phyloP scores from a whole-genome alignment of 1,140 invertebrate genomes.

The Probaryconus sp. region DNA sequence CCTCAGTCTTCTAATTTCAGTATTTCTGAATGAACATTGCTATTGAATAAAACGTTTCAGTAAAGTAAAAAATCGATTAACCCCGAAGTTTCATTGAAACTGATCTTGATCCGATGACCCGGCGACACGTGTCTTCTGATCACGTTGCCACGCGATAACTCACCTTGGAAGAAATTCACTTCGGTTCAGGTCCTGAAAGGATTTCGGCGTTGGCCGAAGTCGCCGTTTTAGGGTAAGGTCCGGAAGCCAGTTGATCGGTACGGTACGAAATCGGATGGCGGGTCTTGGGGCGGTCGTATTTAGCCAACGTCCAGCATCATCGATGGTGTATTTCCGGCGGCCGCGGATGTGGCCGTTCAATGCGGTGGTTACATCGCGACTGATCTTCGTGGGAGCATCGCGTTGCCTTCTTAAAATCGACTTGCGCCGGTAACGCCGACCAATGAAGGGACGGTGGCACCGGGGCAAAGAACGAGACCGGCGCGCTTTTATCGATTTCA shows the following conservation, averaged over 20 bases:
- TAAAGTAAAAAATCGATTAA: too few species aligned
- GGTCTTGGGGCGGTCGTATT: conserved; percentile 26
- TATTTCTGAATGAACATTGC: too few species aligned
- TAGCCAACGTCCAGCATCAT: conserved; percentile 70
- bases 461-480: conserved; percentile 46
- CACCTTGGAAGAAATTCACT: too few species aligned
- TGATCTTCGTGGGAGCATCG: conserved; percentile 67
- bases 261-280: conserved; percentile 1
- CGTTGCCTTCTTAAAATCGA: conserved; percentile 67
- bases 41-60: too few species aligned
- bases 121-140: too few species aligned
- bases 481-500: conserved; percentile 74
- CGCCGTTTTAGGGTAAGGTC: neutral
- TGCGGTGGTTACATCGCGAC: conserved; percentile 77
- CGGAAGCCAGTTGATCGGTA: neutral
- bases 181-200: too few species aligned
- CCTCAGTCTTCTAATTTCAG: too few species aligned
- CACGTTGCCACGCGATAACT: too few species aligned
- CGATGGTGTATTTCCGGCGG: conserved; percentile 68
- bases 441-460: conserved; percentile 34
- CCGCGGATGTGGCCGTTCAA: conserved; percentile 73
- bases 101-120: too few species aligned
- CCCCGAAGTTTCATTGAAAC: too few species aligned
- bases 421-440: conserved; percentile 50
- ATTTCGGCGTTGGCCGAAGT: neutral